Evolutionary conservation across 2,113 vertebrate species (phyloP).

Genomic region (Crotalus tigris): DNA sequence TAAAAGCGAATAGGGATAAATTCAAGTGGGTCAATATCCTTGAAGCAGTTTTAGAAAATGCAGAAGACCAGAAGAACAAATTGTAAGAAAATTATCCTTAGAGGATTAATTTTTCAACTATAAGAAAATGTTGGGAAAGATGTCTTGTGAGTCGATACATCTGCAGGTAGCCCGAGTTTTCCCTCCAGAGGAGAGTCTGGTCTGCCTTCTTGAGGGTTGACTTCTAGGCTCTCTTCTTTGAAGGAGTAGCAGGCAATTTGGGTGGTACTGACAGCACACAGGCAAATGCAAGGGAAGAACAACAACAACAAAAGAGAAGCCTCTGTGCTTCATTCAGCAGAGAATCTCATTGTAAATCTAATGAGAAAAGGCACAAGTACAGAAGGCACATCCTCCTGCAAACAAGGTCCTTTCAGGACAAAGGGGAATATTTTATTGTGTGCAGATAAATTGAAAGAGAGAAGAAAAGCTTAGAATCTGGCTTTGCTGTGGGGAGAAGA

Average conservation of each 20-base stretch:
- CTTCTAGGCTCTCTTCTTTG: slow-evolving; percentile 16
- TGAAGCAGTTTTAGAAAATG: background rate
- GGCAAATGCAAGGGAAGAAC: background rate
- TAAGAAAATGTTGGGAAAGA: background rate
- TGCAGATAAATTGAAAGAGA: background rate
- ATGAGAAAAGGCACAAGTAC: slow-evolving; percentile 8
- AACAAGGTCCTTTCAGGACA: slow-evolving; percentile 50
- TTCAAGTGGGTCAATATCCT: background rate
- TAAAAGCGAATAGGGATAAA: background rate
- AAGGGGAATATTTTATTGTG: slow-evolving; percentile 40
- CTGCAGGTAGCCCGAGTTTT: background rate
- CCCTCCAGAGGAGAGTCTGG: slow-evolving; percentile 11
- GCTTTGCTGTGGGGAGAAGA: background rate
- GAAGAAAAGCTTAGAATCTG: accelerated
- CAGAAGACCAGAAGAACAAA: background rate
- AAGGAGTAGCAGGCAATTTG: background rate
- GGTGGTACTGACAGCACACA: slow-evolving; percentile 12
- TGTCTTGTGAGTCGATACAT: background rate
- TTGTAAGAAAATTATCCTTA: background rate
- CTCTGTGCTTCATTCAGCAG: background rate
- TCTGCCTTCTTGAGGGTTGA: background rate
- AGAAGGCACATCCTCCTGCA: slow-evolving; percentile 7
- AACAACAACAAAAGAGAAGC: background rate
- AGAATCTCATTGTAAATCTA: background rate
- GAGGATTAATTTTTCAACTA: background rate